Conservation (phyloP, 2,113 vertebrate species). For the Sula dactylatra region DNA sequence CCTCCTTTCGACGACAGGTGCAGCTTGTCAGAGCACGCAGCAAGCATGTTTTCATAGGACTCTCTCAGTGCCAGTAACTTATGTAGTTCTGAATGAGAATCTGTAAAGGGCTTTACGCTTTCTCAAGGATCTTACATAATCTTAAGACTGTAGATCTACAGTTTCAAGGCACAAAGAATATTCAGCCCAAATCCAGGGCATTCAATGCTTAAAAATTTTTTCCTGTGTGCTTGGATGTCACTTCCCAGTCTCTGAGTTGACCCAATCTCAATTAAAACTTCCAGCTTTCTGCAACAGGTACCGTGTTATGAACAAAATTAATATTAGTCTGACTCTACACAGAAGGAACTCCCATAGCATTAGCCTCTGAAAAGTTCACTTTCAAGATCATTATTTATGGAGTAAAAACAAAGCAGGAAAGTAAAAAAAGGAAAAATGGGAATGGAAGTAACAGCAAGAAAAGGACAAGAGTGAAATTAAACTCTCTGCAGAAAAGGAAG, state of each 20-base stretch:
- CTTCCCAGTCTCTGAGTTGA: background rate
- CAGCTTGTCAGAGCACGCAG: background rate
- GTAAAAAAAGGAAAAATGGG: background rate
- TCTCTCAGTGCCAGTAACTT: background rate
- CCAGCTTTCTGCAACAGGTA: fast-evolving
- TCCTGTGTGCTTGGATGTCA: background rate
- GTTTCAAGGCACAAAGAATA: background rate
- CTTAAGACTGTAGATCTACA: background rate
- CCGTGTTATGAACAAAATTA: background rate
- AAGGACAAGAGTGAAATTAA: background rate
- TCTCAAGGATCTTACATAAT: background rate
- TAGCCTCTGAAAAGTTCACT: background rate
- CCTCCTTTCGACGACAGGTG: background rate
- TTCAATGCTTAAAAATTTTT: background rate
- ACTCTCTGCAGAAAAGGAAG: background rate
- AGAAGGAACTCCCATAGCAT: background rate
- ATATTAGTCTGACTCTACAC: background rate
- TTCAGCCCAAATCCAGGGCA: background rate
- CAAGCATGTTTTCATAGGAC: background rate
- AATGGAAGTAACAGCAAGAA: background rate
- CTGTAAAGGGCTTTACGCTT: background rate
- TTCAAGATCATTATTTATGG: background rate
- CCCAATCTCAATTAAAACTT: background rate
- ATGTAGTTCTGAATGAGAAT: background rate
- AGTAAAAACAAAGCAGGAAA: background rate